A percentile compares a stretch with the other conserved stretches of the same genome.
These are phyloP conservation scores for Bambusicola thoracicus DNA, from an alignment of 2,113 vertebrate species.

Conservation along the genomic window DNA sequence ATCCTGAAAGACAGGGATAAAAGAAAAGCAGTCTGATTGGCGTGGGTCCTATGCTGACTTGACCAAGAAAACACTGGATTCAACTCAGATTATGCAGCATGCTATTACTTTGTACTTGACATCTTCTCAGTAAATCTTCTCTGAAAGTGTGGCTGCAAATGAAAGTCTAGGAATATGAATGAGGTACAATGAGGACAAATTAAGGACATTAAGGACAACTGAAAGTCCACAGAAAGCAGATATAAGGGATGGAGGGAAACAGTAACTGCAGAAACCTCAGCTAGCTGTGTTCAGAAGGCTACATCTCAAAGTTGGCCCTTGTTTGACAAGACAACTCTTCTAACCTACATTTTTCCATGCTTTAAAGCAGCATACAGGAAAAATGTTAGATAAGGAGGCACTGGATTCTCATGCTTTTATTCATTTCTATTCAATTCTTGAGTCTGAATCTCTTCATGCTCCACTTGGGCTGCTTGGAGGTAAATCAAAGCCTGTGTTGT, in stretches of 20 bases:
- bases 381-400: background rate
- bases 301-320: background rate
- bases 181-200: background rate
- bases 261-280: background rate
- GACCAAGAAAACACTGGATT: background rate
- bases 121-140: background rate
- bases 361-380: background rate
- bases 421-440: background rate
- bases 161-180: background rate
- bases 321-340: background rate
- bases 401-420: background rate
- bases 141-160: background rate
- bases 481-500: background rate
- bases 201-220: background rate
- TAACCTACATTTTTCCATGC: background rate
- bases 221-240: background rate
- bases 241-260: background rate
- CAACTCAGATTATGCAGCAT: background rate
- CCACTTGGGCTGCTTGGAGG: background rate
- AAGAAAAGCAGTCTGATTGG: background rate
- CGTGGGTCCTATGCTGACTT: background rate
- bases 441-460: background rate
- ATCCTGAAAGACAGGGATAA: constrained; percentile 28
- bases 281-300: background rate
- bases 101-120: background rate